phyloP scores from a whole-genome alignment of 1,140 invertebrate genomes.

The Triops cancriformis region DNA sequence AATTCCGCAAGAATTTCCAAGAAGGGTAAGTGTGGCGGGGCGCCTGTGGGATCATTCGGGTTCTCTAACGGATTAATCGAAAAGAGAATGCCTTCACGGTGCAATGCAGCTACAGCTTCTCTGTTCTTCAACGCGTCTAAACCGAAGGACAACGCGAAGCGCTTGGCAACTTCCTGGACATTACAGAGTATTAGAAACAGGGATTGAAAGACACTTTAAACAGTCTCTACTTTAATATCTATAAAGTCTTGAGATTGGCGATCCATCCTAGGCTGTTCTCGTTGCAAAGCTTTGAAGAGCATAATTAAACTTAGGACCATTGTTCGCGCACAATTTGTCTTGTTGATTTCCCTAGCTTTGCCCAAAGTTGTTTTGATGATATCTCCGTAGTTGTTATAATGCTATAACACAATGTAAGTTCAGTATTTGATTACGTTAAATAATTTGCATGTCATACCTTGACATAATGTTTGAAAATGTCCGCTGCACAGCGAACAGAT shows the following conservation, averaged over 20 bases:
- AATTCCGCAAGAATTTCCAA: constrained; percentile 93
- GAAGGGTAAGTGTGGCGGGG: constrained; percentile 80
- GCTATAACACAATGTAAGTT: constrained; percentile 47
- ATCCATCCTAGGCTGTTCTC: constrained; percentile 50
- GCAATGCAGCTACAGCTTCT: constrained; percentile 91
- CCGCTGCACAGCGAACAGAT: constrained; percentile 79
- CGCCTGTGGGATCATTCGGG: constrained; percentile 59
- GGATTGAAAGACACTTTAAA: neutral
- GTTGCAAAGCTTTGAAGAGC: constrained; percentile 64
- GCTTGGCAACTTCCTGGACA: constrained; percentile 77
- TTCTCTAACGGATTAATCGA: constrained; percentile 61
- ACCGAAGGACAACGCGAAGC: constrained; percentile 95
- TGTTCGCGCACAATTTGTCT: constrained; percentile 88
- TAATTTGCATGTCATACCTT: constrained; percentile 51
- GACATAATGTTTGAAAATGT: constrained; percentile 96
- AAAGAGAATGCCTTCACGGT: constrained; percentile 87
- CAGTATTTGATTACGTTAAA: neutral
- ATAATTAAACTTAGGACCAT: constrained; percentile 85
- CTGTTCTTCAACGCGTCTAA: constrained; percentile 95
- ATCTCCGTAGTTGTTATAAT: constrained; percentile 98
- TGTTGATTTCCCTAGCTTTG: constrained; percentile 95
- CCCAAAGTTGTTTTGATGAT: constrained; percentile 96
- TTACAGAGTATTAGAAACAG: neutral
- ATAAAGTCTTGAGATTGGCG: constrained; percentile 69
- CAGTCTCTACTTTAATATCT: constrained; percentile 61